These are phyloP conservation scores for Scaptomyza caliginosa DNA, from an alignment of 2,888 invertebrate genomes.

Conservation along the genomic window DNA sequence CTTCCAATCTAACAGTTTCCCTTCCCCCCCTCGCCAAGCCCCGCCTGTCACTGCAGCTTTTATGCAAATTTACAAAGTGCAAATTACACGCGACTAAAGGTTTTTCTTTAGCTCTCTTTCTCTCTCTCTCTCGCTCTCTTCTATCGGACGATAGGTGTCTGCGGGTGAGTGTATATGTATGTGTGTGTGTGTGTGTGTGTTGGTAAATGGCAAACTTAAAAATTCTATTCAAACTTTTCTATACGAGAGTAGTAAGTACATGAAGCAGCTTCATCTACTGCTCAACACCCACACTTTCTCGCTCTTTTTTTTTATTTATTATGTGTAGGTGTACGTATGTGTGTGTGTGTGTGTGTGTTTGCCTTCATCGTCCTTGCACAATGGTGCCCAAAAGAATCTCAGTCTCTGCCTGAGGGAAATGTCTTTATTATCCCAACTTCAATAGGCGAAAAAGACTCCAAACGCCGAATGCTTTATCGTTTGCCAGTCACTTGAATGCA, in stretches of 20 bases:
- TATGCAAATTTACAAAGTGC: constrained; percentile 82
- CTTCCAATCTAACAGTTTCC: constrained; percentile 40
- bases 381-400: constrained; percentile 43
- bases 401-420: constrained; percentile 34
- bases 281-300: constrained; percentile 37
- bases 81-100: constrained; percentile 81
- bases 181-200: constrained; percentile 44
- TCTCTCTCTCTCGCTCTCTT: constrained; percentile 31
- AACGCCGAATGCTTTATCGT: constrained; percentile 30
- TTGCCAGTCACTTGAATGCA: constrained; percentile 37
- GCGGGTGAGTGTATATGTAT: constrained; percentile 21
- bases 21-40: not conserved
- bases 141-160: constrained; percentile 54
- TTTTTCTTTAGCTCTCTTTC: constrained; percentile 54
- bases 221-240: constrained; percentile 79
- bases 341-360: constrained; percentile 17
- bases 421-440: constrained; percentile 39
- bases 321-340: constrained; percentile 46
- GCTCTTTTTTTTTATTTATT: constrained; percentile 60
- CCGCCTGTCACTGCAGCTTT: constrained; percentile 65
- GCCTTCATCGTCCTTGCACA: constrained; percentile 25
- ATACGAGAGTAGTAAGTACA: constrained; percentile 22
- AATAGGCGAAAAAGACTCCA: constrained; percentile 5
- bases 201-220: constrained; percentile 79
- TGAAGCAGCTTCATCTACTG: constrained; percentile 7